Base-by-base conservation (phyloP, 2,797 vertebrate species). In the Coccyzus lansbergi region DNA sequence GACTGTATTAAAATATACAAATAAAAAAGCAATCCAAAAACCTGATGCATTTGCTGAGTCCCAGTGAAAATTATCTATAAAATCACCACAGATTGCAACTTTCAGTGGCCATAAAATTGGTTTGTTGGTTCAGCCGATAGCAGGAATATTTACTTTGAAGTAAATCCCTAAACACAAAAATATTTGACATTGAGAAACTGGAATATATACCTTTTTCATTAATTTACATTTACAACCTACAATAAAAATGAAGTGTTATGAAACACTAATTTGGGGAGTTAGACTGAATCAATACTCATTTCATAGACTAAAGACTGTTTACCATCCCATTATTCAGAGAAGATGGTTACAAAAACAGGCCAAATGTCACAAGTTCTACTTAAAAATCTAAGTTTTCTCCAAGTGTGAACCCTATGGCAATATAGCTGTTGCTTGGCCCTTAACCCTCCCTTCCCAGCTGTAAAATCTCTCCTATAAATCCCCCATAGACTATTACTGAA, bases 131-230 rank as follows among this genome's bases (percentile, higher is more conserved):
- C 85, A 89, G 29, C 53, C 64, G 68, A 55, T 4, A 83, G 40
- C 51, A 88, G 69, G 74, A 71, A 68, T 60, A 74, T 49, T 87
- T 80, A 49, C n/a, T 78, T 92, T 81, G 40, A 90, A 81, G 80
- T 26, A 31, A 26, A 75, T 65, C 46, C 44, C 70, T 79, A 59
- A 83, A 62, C 25, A 78, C 19, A 46, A 78, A 84, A 59, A 25
- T 17, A 7, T 52, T 44, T 48, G 40, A 63, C 17, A 59, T 10
- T 20, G 34, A 84, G 59, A 85, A 83, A 75, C 29, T 48, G 20
- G 40, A 78, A 62, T 64, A 68, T 29, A 46, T 46, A 63, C 19
- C 60, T 51, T 83, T 71, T 29, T 9, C 53, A 60, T 63, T 82
- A 21, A 68, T 82, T 83, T 86, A 86, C 56, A 78, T 86, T 83